phyloP scores from a whole-genome alignment of 1,140 invertebrate species.

The Bombus ignitus region DNA sequence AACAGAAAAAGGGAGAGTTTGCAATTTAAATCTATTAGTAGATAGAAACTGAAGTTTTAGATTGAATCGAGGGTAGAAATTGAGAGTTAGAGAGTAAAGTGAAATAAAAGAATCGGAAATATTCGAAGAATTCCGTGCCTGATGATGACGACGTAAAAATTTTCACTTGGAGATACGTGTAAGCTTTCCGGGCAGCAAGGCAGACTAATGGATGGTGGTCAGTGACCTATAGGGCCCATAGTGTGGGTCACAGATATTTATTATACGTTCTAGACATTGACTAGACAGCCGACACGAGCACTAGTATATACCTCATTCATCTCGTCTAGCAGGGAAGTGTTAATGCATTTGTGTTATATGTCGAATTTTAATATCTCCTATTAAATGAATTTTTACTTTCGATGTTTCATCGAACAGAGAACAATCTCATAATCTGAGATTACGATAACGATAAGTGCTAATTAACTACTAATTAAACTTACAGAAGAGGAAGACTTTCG shows the following conservation, averaged over 20 bases:
- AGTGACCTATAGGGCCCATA: constrained; percentile 73
- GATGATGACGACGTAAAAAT: constrained; percentile 34
- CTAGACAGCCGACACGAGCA: constrained; percentile 73
- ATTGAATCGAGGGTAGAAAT: background rate
- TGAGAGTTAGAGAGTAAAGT: background rate
- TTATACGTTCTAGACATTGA: constrained; percentile 76
- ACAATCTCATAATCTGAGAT: background rate
- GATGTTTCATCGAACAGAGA: background rate
- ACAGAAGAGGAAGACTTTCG: background rate
- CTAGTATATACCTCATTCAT: constrained; percentile 62
- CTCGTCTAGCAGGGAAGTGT: constrained; percentile 50
- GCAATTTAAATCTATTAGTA: background rate
- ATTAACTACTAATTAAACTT: background rate
- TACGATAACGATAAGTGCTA: background rate
- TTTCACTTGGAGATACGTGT: constrained; percentile 54
- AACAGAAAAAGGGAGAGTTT: background rate
- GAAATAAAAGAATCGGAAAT: too few species aligned
- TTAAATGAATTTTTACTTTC: constrained; percentile 13
- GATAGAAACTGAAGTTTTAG: background rate
- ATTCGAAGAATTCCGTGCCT: background rate
- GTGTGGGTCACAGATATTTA: constrained; percentile 73
- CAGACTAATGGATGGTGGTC: constrained; percentile 72
- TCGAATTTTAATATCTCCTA: constrained; percentile 28
- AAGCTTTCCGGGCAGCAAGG: constrained; percentile 61
- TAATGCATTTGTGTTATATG: constrained; percentile 39